Evolutionary conservation across 2,888 invertebrate species (phyloP), one percentile per base, ranked within the genome.

Genomic region (Agrotis segetum): DNA sequence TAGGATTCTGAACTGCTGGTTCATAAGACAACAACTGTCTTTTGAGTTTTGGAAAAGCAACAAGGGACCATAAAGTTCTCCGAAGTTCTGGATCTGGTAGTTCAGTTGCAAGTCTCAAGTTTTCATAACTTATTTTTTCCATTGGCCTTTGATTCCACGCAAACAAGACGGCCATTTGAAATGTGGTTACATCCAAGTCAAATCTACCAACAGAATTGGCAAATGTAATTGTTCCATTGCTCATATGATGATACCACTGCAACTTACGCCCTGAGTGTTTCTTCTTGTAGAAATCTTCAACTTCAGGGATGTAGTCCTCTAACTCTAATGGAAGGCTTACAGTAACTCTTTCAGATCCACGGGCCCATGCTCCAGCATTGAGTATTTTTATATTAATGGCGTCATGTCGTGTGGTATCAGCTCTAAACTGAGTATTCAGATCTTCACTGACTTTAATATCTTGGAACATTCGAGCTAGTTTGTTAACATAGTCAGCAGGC

Each of bases 211-310:
- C 97, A 84, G 98, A 97, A 92, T 99, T 99, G 0, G 98, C 97
- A 96, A 99, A 99, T 34, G 99, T 99, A 86, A 99, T 99, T 76
- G 99, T 99, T 85, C 99, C 99, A 95, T 99, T 99, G 82, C 99
- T 99, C 99, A 99, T 99, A 90, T 99, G 99, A 95, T 99, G 99
- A 94, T 99, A 98, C 99, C 99, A 99, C 94, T 99, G 99, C 72
- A 99, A 96, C 93, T 99, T 99, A 70, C 99, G 97, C 13, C 99
- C 99, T 87, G 98, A 99, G 96, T 99, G 99, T 93, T 99, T 99
- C 89, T 98, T 98, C 92, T 99, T 98, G 93, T 99, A 99, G 96
- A 99, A 99, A 82, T 99, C 99, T 95, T 99, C 99, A 34, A 99
- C 99, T 95, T 99, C 99, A 2, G 99, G 99, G 89, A 99, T 99